Evolutionary conservation across 2,797 vertebrate species (phyloP).

Genomic region (Siniperca undulata): DNA sequence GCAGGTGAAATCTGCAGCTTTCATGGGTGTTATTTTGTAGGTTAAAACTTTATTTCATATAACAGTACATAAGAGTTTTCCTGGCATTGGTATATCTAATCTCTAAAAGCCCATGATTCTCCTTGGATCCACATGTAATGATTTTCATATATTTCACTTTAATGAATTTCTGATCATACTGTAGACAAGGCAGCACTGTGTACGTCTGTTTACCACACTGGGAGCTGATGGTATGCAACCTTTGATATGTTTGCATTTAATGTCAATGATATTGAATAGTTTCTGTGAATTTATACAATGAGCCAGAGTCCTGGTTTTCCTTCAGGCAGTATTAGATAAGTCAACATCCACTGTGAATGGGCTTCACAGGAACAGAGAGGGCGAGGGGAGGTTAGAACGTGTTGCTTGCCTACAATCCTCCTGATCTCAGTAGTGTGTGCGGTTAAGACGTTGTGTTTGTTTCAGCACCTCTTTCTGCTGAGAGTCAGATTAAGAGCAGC

Average conservation of each 20-base stretch:
- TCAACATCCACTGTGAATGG: background rate
- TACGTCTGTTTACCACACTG: background rate
- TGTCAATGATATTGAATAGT: background rate
- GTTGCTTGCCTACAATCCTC: background rate
- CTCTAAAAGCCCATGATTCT: background rate
- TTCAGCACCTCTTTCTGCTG: conserved; percentile 34
- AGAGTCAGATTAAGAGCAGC: background rate
- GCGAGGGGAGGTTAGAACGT: background rate
- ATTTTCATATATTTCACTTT: background rate
- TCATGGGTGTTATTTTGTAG: background rate
- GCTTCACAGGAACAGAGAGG: background rate
- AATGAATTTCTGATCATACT: background rate
- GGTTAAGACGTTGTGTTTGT: conserved; percentile 15
- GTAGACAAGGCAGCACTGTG: background rate
- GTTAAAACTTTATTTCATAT: background rate
- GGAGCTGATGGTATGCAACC: background rate
- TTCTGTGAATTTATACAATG: background rate
- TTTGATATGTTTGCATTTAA: background rate
- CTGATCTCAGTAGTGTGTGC: conserved; percentile 18
- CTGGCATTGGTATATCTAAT: background rate
- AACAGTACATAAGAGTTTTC: no score
- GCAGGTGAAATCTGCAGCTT: background rate
- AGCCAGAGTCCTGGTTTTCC: background rate
- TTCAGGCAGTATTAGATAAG: background rate
- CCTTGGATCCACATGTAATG: rapidly evolving